Conservation (phyloP, 2,113 vertebrate species). For the Oryzias melastigma region DNA sequence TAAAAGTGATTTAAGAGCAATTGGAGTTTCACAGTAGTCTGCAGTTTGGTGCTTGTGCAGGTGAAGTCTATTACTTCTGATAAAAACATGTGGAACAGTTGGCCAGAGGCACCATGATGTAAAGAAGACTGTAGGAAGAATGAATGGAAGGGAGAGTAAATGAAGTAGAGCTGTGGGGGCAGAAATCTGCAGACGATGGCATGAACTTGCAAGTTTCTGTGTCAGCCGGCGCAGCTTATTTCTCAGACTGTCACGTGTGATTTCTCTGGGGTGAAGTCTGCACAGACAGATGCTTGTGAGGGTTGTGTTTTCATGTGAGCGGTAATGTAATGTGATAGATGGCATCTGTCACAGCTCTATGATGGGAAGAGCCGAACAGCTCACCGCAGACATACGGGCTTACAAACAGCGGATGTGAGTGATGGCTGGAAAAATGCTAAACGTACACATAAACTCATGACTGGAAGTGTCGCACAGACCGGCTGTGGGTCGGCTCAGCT, state of each 20-base stretch:
- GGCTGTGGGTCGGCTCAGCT: too few species aligned
- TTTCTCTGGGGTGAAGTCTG: constrained; percentile 4
- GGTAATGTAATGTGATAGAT: constrained; percentile 16
- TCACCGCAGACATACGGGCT: background rate
- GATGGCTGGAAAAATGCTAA: too few species aligned
- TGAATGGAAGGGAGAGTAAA: background rate
- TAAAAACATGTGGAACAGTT: constrained; percentile 31
- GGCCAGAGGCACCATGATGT: background rate
- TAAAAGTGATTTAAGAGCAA: constrained; percentile 41
- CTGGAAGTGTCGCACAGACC: too few species aligned
- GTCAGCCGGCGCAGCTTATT: too few species aligned
- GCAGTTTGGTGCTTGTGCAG: constrained; percentile 31
- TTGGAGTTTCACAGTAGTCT: constrained; percentile 19
- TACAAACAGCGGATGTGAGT: too few species aligned
- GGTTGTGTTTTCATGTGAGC: too few species aligned
- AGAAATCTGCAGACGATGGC: too few species aligned
- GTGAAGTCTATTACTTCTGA: constrained; percentile 37
- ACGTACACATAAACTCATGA: too few species aligned
- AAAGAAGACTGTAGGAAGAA: background rate
- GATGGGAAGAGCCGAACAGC: background rate
- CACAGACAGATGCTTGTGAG: too few species aligned
- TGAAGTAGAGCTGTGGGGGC: background rate
- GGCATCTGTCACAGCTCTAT: constrained; percentile 1
- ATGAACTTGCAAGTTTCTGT: too few species aligned
- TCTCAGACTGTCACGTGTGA: background rate